phyloP scores from a whole-genome alignment of 2,113 vertebrate species.

The Tychaedon coryphoeus region DNA sequence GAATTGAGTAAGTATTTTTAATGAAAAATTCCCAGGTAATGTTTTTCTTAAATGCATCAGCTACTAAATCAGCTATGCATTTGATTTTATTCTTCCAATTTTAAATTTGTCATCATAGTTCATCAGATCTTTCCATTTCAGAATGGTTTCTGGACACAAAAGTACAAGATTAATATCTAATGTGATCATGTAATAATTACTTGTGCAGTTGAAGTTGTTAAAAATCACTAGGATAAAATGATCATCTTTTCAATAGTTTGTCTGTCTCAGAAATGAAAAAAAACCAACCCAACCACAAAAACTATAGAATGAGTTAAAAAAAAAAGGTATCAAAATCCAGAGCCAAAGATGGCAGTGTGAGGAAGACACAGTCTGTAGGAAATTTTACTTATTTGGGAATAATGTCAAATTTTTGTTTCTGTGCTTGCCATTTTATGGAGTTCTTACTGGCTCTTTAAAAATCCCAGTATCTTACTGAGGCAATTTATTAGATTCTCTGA shows the following conservation, averaged over 20 bases:
- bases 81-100: not conserved
- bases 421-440: not conserved
- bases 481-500: not conserved
- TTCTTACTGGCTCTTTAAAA: not conserved
- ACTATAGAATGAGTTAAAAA: not conserved
- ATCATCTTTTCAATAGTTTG: not conserved
- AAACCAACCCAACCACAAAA: not conserved
- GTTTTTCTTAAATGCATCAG: not conserved
- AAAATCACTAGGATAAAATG: not conserved
- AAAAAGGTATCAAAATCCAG: not conserved
- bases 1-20: constrained; percentile 82
- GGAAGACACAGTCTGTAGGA: accelerated
- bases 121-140: not conserved
- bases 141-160: not conserved
- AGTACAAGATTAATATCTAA: not conserved
- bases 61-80: not conserved
- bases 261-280: not conserved
- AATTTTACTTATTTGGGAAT: not conserved
- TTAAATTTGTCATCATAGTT: not conserved
- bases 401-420: not conserved
- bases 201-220: not conserved
- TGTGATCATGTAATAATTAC: not conserved
- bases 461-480: not conserved
- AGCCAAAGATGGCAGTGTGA: not conserved
- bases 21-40: not conserved